Evolutionary conservation across 2,888 invertebrate species (phyloP), one percentile per base, ranked within the genome.

Genomic region (Callinectes sapidus): DNA sequence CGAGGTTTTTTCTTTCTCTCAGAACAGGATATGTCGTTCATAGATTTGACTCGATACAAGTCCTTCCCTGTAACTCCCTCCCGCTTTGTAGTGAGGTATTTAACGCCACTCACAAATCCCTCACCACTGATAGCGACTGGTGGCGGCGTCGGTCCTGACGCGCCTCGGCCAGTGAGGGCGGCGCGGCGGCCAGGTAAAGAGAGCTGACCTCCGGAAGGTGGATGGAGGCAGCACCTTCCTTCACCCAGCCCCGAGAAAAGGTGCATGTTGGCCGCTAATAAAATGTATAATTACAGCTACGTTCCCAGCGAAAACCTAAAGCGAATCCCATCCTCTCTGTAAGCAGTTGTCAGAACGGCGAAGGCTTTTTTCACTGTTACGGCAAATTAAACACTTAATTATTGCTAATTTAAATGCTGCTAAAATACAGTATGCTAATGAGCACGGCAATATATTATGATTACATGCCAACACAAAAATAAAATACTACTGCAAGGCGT

Each of bases 391-490:
- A 35, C 35, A 14, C 35, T 81, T 81, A 81, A 81, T 81, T 35
- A 81, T 81, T 81, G 35, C 81, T 32, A 81, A 32, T 32, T 81
- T 81, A 81, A 35, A 81, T 81, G 16, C 81, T 16, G 81, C 3
- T 81, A 35, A 35, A 35, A 81, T 32, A 48, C 3, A 35, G 35
- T 81, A 81, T 81, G 35, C 81, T 81, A 81, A 81, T 81, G 35
- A 81, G 16, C 35, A 35, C n/a, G 28, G 35, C 35, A 81, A 81
- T 81, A 81, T 81, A 81, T 81, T 81, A 14, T 81, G 81, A 81
- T 81, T 81, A 81, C 81, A 81, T 81, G 81, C 35, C 81, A 81
- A 28, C 81, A 81, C 14, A 81, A 81, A 81, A 35, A 81, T 81
- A 81, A 81, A 81, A 81, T 81, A 81, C 35, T 81, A 35, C 81